phyloP scores from a whole-genome alignment of 2,113 vertebrate species.

The Corythaeola cristata region DNA sequence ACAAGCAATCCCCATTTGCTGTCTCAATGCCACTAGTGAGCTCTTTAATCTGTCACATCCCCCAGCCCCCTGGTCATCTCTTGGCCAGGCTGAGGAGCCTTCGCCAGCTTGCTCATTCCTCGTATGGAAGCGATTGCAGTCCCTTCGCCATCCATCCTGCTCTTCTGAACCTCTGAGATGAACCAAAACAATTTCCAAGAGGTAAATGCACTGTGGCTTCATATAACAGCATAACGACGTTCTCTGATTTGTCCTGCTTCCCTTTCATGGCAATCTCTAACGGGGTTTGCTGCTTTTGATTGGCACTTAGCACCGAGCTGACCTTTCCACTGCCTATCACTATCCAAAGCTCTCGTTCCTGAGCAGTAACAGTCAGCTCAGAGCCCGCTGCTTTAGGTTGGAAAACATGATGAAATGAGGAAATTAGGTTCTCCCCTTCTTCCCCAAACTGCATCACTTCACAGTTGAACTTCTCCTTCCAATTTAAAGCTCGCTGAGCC shows the following conservation, averaged over 20 bases:
- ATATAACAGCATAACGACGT: neutral
- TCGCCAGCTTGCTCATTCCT: neutral
- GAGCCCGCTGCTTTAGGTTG: neutral
- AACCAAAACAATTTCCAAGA: neutral
- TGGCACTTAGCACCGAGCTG: neutral
- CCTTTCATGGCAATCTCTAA: neutral
- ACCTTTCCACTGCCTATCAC: neutral
- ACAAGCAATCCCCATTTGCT: neutral
- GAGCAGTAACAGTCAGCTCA: neutral
- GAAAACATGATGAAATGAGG: neutral
- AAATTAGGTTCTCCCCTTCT: neutral
- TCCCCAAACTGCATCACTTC: neutral
- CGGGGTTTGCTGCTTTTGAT: neutral
- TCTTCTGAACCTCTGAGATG: neutral
- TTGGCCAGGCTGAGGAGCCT: neutral
- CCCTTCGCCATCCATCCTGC: neutral
- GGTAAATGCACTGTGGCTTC: neutral
- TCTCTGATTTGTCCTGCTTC: neutral
- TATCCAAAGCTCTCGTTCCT: neutral
- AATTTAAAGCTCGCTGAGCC: neutral
- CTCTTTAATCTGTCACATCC: neutral
- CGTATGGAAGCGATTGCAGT: accelerated
- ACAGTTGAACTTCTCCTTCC: neutral
- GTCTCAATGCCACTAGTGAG: neutral
- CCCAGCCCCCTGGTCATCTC: neutral